Evolutionary conservation across 2,797 vertebrate species (phyloP), one percentile per base, ranked within the genome.

Genomic region (Phrynocephalus forsythii): DNA sequence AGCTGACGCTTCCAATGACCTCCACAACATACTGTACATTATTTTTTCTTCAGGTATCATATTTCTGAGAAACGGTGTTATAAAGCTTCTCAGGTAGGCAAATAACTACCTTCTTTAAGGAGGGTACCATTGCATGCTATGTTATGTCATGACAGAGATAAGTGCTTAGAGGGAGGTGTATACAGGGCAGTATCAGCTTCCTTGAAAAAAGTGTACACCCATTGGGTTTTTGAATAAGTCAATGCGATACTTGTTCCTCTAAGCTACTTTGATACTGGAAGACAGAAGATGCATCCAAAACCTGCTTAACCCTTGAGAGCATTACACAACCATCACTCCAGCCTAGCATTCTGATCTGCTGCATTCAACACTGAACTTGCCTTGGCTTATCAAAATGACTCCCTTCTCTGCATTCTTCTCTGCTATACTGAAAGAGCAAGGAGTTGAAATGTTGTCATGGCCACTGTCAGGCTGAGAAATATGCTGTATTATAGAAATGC

Each of bases 381-480:
- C 78, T 83, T 77, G 28, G 50, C 11, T 79, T 87, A 87, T 83
- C 75, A 22, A 71, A 60, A 73, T 80, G 73, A 68, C 52, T 33
- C n/a, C 72, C 83, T 85, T 81, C 69, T 88, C 24, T 44, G 48
- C 44, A 71, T 63, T 28, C 38, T 66, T 80, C 38, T 84, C 28
- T 22, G 6, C 11, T 33, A 88, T 60, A 24, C 16, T 44, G 26
- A 28, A 56, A 71, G 1, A 85, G 56, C 60, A 75, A 38, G 60
- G 26, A 85, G 77, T 71, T 84, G 83, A 88, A 88, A 75, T 68
- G 52, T 33, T 66, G 69, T 33, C 52, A 68, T 84, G 69, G 84
- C 83, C 87, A 85, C 44, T 85, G 77, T 81, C 83, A 88, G 26
- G 56, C 78, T 80, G 80, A 88, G 68, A 77, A 85, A 88, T 88